Evolutionary conservation across 2,113 vertebrate genomes (phyloP), one percentile per base, ranked within the genome.

Genomic region (Mungos mungo): DNA sequence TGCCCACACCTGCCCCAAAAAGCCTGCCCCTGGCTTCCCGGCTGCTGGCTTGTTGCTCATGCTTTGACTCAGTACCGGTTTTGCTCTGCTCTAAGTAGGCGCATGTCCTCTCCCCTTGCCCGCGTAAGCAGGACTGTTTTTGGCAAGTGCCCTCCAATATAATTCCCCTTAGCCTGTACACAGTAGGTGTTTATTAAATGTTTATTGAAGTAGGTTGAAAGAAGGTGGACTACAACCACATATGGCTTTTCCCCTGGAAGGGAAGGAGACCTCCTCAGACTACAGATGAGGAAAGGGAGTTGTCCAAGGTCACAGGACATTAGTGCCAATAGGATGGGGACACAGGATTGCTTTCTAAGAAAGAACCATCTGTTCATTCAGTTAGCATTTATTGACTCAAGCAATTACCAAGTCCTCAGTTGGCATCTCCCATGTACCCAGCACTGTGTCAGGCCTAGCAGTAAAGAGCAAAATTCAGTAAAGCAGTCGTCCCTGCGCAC

Each of bases 381-480:
- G 2, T n/a, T 57, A 90, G 63, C 54, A 83, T 63, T 79, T 87
- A 19, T n/a, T 90, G 33, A 71, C 9, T 81, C 66, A 54, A 13
- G 63, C 76, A 38, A 31, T 65, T 31, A 47, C 79, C 45, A 69
- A 18, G 38, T 45, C 65, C 79, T 94, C 27, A 88, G 74, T n/a
- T 84, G 91, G 87, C 66, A 72, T 79, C 83, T 74, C 23, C 57
- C 23, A n/a, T 1, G 15, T 77, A 21, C 45, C 94, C 45, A 35
- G 63, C 65, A 41, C 69, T 7, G 4, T 35, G 35, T 33, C 50
- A 68, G 63, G 15, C 77, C 66, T 33, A 33, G 27, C 29, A 60
- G 38, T 65, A 86, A 93, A 88, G n/a, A 77, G 77, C 72, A 96
- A 81, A 52, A 82, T n/a, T 68, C 66, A 68, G 9, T 38, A 71